These are phyloP conservation scores for Cyrtonyx montezumae DNA, from an alignment of 2,113 vertebrate species.

Conservation along the genomic window DNA sequence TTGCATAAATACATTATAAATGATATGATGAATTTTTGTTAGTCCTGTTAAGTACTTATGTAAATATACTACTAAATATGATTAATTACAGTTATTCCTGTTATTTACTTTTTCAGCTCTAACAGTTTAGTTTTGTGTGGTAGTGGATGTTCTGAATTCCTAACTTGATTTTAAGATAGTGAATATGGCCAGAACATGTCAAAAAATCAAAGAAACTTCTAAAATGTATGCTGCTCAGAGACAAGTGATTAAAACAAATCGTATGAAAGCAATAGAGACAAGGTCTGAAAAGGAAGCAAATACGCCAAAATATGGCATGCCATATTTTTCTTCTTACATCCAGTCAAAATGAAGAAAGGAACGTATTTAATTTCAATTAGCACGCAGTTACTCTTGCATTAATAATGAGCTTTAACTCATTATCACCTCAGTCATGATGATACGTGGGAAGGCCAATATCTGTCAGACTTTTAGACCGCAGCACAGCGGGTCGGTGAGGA, in stretches of 20 bases:
- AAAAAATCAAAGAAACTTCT: background rate
- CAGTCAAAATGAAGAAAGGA: background rate
- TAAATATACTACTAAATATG: background rate
- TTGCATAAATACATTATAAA: background rate
- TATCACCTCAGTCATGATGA: background rate
- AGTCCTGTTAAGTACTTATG: background rate
- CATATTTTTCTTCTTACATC: background rate
- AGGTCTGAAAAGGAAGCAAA: background rate
- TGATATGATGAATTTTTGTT: background rate
- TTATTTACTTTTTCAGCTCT: background rate
- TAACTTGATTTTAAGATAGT: background rate
- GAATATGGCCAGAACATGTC: background rate
- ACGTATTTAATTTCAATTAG: background rate
- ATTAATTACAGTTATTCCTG: background rate
- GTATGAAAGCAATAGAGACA: background rate
- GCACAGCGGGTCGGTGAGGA: accelerated
- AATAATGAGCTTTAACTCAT: background rate
- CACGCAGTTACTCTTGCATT: background rate
- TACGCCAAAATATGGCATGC: background rate
- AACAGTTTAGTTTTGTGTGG: background rate
- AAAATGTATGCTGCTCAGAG: background rate
- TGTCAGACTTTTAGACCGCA: accelerated
- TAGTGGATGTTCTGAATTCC: background rate
- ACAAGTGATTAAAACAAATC: background rate
- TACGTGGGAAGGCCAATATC: background rate